Percentiles rank a stretch among this genome's conserved stretches.
Evolutionary conservation across 2,797 vertebrate species (phyloP).

Genomic region (Tapirus indicus): DNA sequence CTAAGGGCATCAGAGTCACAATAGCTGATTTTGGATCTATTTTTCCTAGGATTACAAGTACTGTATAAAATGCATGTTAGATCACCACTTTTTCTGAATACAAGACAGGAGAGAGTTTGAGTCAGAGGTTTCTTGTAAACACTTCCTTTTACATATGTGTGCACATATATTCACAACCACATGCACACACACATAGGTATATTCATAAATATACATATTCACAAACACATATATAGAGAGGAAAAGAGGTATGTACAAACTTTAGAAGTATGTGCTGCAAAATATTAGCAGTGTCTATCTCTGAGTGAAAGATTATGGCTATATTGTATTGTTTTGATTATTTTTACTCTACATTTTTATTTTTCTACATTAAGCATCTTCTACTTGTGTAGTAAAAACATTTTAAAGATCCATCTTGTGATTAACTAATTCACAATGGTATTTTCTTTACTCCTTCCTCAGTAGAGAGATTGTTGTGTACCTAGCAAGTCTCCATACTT

Average conservation of each 20-base stretch:
- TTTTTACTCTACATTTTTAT: neutral
- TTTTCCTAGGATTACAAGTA: neutral
- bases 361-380: neutral
- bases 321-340: neutral
- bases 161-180: no score
- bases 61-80: neutral
- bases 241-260: neutral
- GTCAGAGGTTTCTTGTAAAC: slow-evolving; percentile 35
- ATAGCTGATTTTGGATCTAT: neutral
- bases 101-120: neutral
- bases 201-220: neutral
- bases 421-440: neutral
- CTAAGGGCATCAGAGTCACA: neutral
- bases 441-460: neutral
- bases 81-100: slow-evolving; percentile 9
- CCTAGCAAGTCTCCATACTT: neutral
- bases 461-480: neutral
- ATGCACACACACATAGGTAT: neutral
- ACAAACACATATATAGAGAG: neutral
- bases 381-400: neutral
- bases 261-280: neutral
- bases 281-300: neutral
- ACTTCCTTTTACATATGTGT: neutral
- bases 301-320: neutral
- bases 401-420: neutral